Evolutionary conservation across 1,140 invertebrate species (phyloP), one percentile per base, ranked within the genome.

Genomic region (Choristoneura fumiferana): DNA sequence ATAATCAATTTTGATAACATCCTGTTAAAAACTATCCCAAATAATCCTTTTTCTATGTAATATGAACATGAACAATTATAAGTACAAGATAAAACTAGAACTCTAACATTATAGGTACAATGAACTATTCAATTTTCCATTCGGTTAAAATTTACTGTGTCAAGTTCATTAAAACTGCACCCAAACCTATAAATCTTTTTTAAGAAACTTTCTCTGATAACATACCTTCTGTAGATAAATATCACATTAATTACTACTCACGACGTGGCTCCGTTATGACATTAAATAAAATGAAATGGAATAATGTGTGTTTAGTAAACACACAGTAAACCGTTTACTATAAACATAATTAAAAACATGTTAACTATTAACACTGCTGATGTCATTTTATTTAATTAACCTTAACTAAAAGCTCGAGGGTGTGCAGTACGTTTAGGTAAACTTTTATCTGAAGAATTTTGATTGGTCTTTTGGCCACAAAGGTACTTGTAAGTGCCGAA

Each of bases 221-320:
- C 63, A 63, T 64, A 61, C 61, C 54, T 54, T 54, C 22, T 64
- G 22, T 22, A 9, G 8, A 49, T 61, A 57, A 58, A 66, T 38
- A 60, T 67, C 70, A 65, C 67, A 71, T 69, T 76, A 78, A 76
- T 70, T 66, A 69, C 58, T n/a, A n/a, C 57, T 58, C 39, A 54
- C 64, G 15, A 60, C 62, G 54, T 65, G 61, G 35, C 64, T 65
- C 63, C 67, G 69, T 66, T 29, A 49, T 49, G n/a, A 18, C 4
- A 33, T 49, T 49, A 29, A n/a, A n/a, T n/a, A n/a, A 49, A 49
- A 49, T 49, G 0, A 49, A 49, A 49, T 29, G 22, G 18, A 10
- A 22, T 33, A 49, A 29, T 4, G 22, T 2, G 0, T 49, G n/a
- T 49, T 43, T n/a, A 17, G 22, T 43, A 18, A 18, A 18, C 17